Evolutionary conservation across 1,140 invertebrate species (phyloP).

Genomic region (Drosophila athabasca): DNA sequence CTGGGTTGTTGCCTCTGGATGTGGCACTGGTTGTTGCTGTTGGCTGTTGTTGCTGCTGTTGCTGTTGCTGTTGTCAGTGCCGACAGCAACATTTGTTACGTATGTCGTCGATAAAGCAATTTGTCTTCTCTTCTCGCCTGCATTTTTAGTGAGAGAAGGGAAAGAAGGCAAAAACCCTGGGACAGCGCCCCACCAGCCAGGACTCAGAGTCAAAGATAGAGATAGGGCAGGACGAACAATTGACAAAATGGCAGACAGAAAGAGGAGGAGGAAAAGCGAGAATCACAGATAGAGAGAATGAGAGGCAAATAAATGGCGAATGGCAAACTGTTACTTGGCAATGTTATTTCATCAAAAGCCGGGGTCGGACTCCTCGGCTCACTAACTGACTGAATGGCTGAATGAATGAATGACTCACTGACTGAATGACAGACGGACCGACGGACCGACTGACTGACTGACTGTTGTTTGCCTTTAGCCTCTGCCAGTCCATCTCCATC

Average conservation of each 20-base stretch:
- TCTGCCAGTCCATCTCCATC: conserved; percentile 3
- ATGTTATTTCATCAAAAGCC: conserved; percentile 80
- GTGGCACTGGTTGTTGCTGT: conserved; percentile 11
- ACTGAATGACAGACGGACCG: conserved; percentile 5
- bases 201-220: conserved; percentile 10
- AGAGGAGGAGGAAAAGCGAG: conserved; percentile 14
- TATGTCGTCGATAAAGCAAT: conserved; percentile 82
- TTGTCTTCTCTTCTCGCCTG: conserved; percentile 78
- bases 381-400: conserved; percentile 16
- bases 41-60: conserved; percentile 19
- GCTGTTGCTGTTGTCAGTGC: conserved; percentile 71
- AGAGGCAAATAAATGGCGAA: conserved; percentile 44
- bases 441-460: conserved; percentile 4
- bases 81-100: conserved; percentile 82
- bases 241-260: conserved; percentile 61
- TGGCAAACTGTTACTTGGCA: conserved; percentile 76
- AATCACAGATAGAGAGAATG: conserved; percentile 39
- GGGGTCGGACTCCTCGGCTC: conserved; percentile 15
- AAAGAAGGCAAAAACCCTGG: conserved; percentile 4
- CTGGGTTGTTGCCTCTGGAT: conserved; percentile 16
- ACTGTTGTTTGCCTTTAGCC: conserved; percentile 17
- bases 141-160: conserved; percentile 57
- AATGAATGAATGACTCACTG: conserved; percentile 13
- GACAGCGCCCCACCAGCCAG: too few relatives aligned
- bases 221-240: conserved; percentile 63